A percentile compares a stretch with the other conserved stretches of the same genome.
Evolutionary conservation across 2,888 invertebrate species (phyloP).

Genomic region (Andricus quercusramuli): DNA sequence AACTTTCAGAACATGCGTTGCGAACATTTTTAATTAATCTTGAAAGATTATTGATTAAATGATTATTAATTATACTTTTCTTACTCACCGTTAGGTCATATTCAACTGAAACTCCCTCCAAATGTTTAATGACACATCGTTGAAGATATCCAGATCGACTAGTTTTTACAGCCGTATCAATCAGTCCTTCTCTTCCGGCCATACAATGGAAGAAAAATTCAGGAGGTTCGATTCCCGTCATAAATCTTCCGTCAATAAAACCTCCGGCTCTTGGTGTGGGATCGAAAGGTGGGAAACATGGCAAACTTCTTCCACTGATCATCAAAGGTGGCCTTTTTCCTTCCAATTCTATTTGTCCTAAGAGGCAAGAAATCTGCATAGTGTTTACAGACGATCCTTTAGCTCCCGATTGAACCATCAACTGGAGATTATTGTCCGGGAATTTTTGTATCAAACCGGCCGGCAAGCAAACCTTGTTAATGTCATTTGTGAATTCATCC

Average conservation of each 20-base stretch:
- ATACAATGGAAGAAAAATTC: constrained; percentile 99
- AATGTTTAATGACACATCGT: constrained; percentile 95
- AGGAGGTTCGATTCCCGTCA: constrained; percentile 99
- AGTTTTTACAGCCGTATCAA: constrained; percentile 99
- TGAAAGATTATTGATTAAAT: no score
- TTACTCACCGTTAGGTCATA: constrained; percentile 93
- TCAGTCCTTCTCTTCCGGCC: constrained; percentile 99
- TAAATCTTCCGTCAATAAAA: constrained; percentile 96
- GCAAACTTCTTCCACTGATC: constrained; percentile 94
- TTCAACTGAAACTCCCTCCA: constrained; percentile 95
- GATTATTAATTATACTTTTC: no score
- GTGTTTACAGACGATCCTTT: constrained; percentile 99
- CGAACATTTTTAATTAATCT: no score
- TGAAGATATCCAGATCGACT: constrained; percentile 97
- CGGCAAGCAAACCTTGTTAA: constrained; percentile 92
- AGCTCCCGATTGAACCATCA: constrained; percentile 99
- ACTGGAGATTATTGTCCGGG: constrained; percentile 96
- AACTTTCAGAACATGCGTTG: no score
- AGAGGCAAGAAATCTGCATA: constrained; percentile 98
- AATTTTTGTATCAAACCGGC: constrained; percentile 92
- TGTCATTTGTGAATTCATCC: constrained; percentile 92
- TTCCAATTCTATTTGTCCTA: constrained; percentile 99
- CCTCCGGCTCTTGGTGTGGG: constrained; percentile 95
- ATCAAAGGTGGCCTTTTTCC: constrained; percentile 97
- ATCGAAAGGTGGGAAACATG: constrained; percentile 94